These are phyloP conservation scores for Dendrolimus kikuchii DNA, from an alignment of 1,140 invertebrate genomes.

Conservation along the genomic window DNA sequence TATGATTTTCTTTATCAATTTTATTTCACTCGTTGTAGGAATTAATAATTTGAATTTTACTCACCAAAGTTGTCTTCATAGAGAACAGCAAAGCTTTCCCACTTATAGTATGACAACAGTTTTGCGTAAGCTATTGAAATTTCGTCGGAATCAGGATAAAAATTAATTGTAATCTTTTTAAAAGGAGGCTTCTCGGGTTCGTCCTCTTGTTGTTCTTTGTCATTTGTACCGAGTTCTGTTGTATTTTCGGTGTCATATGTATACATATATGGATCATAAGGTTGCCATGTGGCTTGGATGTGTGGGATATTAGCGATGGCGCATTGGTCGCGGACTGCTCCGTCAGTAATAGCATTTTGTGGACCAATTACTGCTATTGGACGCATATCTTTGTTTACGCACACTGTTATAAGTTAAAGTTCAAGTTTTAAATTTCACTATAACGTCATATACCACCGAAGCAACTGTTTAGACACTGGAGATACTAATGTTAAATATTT, in stretches of 20 bases:
- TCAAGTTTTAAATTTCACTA: not conserved
- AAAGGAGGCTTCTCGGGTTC: conserved; percentile 16
- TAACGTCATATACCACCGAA: too few species aligned
- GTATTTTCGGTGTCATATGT: conserved; percentile 13
- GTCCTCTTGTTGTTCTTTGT: conserved; percentile 11
- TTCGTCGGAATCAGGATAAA: conserved; percentile 79
- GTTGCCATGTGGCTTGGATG: conserved; percentile 81
- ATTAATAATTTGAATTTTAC: conserved; percentile 7
- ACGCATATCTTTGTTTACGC: conserved; percentile 75
- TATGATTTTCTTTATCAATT: not conserved
- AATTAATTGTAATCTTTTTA: conserved; percentile 72
- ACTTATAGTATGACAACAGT: conserved; percentile 79
- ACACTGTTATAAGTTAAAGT: conserved; percentile 56
- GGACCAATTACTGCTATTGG: conserved; percentile 83
- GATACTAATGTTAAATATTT: too few species aligned
- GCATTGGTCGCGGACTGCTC: conserved; percentile 81
- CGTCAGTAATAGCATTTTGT: conserved; percentile 74
- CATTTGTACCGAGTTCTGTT: conserved; percentile 14
- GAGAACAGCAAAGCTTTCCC: conserved; percentile 82
- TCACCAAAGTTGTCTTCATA: conserved; percentile 72
- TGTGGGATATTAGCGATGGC: conserved; percentile 80
- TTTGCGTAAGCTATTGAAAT: conserved; percentile 79
- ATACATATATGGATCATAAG: conserved; percentile 46
- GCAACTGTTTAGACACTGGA: too few species aligned
- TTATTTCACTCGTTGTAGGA: not conserved